Evolutionary conservation across 1,140 invertebrate species (phyloP), one percentile per base, ranked within the genome.

Genomic region (Uloborus diversus): DNA sequence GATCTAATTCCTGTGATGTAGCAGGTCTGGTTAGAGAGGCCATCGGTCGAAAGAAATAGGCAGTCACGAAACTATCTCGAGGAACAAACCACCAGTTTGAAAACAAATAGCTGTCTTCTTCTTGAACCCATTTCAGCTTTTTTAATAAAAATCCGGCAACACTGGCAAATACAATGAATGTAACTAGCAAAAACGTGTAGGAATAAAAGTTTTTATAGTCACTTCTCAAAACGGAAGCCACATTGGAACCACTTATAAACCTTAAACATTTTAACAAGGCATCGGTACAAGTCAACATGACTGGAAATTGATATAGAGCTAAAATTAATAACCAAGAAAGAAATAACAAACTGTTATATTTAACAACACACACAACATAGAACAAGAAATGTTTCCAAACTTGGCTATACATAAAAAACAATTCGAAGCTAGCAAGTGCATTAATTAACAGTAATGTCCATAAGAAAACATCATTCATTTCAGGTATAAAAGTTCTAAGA

Each of bases 391-490:
- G 83, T 75, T 84, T 86, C 80, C 86, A 85, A 23, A 86, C 57
- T 23, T 84, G 83, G 23, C 85, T 81, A 32, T 81, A 81, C 51
- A 88, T 81, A 82, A 86, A 85, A 47, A 88, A 84, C 28, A 85
- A 82, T 75, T 88, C 86, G 83, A 89, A 85, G n/a, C 83, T 84
- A 23, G 85, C 87, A 25, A 88, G 65, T 73, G 87, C 81, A 84
- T 89, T 89, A 42, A 87, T 85, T 17, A 89, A 66, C 25, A 87
- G 70, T 33, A 89, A 84, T 82, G 85, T 88, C 27, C 85, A 83
- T 3, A 89, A 83, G 83, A 90, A 89, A 9, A 89, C 82, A 84
- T 90, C 89, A 86, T 89, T 90, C 30, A 88, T 85, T 84, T 89
- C 89, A 7, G 89, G 89, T 82, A 87, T 86, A 11, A 89, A 82